A percentile compares a stretch with the other conserved stretches of the same genome.
phyloP scores from a whole-genome alignment of 2,113 vertebrate species.

The Prionailurus viverrinus region DNA sequence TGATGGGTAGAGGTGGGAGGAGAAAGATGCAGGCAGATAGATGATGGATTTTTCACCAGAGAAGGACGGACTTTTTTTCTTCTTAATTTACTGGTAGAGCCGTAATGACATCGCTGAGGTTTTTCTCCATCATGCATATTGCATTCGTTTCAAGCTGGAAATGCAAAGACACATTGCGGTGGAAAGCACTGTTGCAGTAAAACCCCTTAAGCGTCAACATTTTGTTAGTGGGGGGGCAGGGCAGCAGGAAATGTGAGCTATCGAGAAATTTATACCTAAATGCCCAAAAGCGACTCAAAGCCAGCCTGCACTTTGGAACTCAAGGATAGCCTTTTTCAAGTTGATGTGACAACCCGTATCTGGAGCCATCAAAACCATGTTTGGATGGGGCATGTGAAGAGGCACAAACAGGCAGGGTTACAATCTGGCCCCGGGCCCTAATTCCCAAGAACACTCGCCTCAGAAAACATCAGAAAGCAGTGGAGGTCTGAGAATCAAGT shows the following conservation, averaged over 20 bases:
- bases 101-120: neutral
- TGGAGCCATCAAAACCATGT: slow-evolving; percentile 68
- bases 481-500: slow-evolving; percentile 76
- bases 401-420: slow-evolving; percentile 70
- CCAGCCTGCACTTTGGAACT: neutral
- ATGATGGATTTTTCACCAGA: slow-evolving; percentile 39
- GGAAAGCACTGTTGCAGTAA: neutral
- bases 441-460: slow-evolving; percentile 50
- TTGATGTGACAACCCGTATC: neutral
- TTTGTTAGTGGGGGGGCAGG: neutral
- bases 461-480: slow-evolving; percentile 69
- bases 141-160: slow-evolving; percentile 39
- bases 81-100: neutral
- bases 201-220: neutral
- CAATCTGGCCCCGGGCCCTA: slow-evolving; percentile 57
- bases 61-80: neutral
- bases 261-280: slow-evolving; percentile 7
- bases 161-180: neutral
- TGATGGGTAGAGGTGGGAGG: neutral
- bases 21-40: neutral
- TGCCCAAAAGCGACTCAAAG: neutral
- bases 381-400: slow-evolving; percentile 27
- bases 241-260: neutral
- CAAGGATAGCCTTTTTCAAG: neutral
- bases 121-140: neutral